A percentile compares a stretch with the other conserved stretches of the same genome.
phyloP scores from a whole-genome alignment of 2,888 invertebrate species.

The Mimachlamys varia region DNA sequence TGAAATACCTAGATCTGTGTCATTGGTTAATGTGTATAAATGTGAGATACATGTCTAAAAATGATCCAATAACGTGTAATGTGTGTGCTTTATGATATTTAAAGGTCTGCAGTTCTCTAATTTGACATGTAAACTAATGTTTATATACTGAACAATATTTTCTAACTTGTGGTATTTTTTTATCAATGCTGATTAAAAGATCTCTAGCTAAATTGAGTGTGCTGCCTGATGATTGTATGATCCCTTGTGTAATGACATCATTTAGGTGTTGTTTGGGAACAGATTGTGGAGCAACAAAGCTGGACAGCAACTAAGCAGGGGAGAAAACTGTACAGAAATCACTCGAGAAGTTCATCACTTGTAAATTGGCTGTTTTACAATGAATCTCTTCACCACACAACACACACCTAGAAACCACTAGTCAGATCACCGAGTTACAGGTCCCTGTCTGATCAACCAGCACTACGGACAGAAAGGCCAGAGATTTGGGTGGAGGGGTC shows the following conservation, averaged over 20 bases:
- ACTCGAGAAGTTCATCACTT: background rate
- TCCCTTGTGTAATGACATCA: background rate
- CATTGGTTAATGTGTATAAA: no score
- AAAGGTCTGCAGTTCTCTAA: no score
- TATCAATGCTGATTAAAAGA: no score
- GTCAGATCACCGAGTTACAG: background rate
- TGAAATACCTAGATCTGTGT: no score
- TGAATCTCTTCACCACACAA: constrained; percentile 10
- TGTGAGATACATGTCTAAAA: no score
- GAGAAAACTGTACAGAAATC: background rate
- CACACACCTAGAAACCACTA: background rate
- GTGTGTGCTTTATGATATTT: background rate
- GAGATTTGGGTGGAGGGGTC: background rate
- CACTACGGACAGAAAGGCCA: background rate
- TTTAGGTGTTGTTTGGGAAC: background rate
- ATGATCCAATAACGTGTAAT: no score
- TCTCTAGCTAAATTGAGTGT: background rate
- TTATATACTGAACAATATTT: no score
- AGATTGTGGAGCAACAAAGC: background rate
- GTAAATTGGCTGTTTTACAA: background rate
- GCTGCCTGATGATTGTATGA: background rate
- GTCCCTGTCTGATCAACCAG: background rate
- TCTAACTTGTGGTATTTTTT: no score
- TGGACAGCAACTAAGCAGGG: background rate
- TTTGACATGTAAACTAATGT: no score